A percentile compares a stretch with the other conserved stretches of the same genome.
phyloP scores from a whole-genome alignment of 2,797 vertebrate genomes.

The Micromesistius poutassou region DNA sequence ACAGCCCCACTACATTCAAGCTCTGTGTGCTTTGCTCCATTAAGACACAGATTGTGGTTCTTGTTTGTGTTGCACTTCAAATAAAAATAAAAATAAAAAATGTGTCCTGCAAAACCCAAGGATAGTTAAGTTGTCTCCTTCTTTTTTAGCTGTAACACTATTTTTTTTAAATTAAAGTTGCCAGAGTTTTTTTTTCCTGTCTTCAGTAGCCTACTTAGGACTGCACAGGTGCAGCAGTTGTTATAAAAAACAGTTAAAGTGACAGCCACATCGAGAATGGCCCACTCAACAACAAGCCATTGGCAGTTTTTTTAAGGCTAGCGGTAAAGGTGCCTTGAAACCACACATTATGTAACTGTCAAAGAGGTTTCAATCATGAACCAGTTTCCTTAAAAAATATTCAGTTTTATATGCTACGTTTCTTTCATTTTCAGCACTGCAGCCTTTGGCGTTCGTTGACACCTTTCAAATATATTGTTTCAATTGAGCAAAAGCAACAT shows the following conservation, averaged over 20 bases:
- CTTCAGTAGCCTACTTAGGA: not conserved
- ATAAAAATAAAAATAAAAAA: not conserved
- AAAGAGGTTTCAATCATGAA: not conserved
- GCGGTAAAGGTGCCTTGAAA: not conserved
- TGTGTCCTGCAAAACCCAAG: not conserved
- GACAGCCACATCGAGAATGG: not conserved
- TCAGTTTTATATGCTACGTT: not conserved
- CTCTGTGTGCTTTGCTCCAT: not conserved
- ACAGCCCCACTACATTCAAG: not conserved
- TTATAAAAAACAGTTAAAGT: not conserved
- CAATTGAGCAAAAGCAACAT: not conserved
- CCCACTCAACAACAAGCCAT: not conserved
- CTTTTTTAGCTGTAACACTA: not conserved
- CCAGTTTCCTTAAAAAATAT: not conserved
- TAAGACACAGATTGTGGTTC: not conserved
- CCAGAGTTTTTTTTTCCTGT: not conserved
- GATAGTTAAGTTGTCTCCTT: not conserved
- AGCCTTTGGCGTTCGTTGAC: not conserved
- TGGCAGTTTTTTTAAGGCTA: not conserved
- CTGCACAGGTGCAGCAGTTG: not conserved
- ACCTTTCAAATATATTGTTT: not conserved
- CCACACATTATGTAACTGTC: not conserved
- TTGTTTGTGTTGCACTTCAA: not conserved
- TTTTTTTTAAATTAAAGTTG: not conserved
- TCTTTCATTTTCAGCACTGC: not conserved